These are phyloP conservation scores for Acanthopleura granulata DNA, from an alignment of 2,888 invertebrate species.

Conservation along the genomic window DNA sequence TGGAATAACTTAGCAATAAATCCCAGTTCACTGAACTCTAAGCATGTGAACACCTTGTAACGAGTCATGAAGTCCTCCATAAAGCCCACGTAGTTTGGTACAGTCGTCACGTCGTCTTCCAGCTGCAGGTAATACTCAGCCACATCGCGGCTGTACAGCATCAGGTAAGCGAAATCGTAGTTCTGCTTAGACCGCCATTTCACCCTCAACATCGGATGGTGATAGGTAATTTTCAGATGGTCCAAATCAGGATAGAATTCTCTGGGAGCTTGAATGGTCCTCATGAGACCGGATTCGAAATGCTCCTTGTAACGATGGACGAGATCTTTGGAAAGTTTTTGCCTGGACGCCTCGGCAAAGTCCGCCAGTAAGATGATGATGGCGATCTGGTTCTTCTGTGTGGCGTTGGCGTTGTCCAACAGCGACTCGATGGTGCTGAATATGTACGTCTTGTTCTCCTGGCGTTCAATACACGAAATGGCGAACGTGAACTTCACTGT, in stretches of 20 bases:
- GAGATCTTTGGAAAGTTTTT: slow-evolving; percentile 25
- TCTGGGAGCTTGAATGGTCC: slow-evolving; percentile 56
- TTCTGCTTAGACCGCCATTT: slow-evolving; percentile 70
- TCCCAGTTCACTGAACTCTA: slow-evolving; percentile 48
- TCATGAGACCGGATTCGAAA: slow-evolving; percentile 55
- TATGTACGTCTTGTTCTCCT: slow-evolving; percentile 63
- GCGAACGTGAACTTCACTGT: slow-evolving; percentile 68
- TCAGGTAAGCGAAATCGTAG: slow-evolving; percentile 68
- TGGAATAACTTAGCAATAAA: slow-evolving; percentile 52
- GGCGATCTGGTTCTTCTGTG: slow-evolving; percentile 55
- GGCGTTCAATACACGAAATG: slow-evolving; percentile 68
- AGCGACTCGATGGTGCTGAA: slow-evolving; percentile 66
- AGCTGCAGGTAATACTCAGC: slow-evolving; percentile 66
- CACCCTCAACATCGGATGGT: slow-evolving; percentile 62
- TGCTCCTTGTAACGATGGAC: neutral
- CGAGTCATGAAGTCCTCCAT: slow-evolving; percentile 61
- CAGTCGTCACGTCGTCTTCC: slow-evolving; percentile 68
- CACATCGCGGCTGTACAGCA: slow-evolving; percentile 56
- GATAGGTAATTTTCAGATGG: slow-evolving; percentile 55
- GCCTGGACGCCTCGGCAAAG: slow-evolving; percentile 50
- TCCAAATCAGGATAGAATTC: slow-evolving; percentile 51
- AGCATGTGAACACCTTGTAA: slow-evolving; percentile 37
- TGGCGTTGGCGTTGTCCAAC: slow-evolving; percentile 55
- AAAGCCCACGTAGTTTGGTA: slow-evolving; percentile 57
- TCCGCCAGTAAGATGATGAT: slow-evolving; percentile 69